Percentiles rank a stretch among this genome's conserved stretches.
Evolutionary conservation across 2,888 invertebrate genomes (phyloP).

Genomic region (Nematopogon swammerdamellus): DNA sequence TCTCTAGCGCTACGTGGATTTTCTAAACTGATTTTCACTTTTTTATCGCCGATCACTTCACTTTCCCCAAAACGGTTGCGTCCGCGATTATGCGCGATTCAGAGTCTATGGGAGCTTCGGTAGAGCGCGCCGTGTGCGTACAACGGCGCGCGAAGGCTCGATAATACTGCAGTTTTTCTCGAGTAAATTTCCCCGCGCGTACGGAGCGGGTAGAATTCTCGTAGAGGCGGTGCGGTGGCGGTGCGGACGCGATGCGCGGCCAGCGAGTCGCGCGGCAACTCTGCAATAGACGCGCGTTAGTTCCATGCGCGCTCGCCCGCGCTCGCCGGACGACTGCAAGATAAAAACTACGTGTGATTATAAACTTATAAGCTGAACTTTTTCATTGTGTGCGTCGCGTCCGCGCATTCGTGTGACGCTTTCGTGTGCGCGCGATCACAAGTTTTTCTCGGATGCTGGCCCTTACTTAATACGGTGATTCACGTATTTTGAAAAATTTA

Average conservation of each 20-base stretch:
- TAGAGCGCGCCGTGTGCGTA: too few relatives aligned
- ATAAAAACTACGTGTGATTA: conserved; percentile 55
- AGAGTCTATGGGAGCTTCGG: too few relatives aligned
- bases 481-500: background rate
- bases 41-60: background rate
- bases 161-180: too few relatives aligned
- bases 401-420: conserved; percentile 35
- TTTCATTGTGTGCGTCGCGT: conserved; percentile 46
- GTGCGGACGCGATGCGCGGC: too few relatives aligned
- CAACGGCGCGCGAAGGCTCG: too few relatives aligned
- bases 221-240: too few relatives aligned
- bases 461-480: background rate
- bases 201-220: too few relatives aligned
- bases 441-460: conserved; percentile 31
- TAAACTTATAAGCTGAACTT: conserved; percentile 56
- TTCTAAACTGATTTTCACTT: too few relatives aligned
- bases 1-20: too few relatives aligned
- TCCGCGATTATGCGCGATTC: background rate
- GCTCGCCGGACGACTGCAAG: conserved; percentile 50
- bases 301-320: conserved; percentile 46
- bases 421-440: conserved; percentile 38
- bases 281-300: too few relatives aligned
- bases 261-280: too few relatives aligned
- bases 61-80: background rate
- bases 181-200: too few relatives aligned